Conservation (phyloP, 1,140 invertebrate species). For the Pectinophora gossypiella region DNA sequence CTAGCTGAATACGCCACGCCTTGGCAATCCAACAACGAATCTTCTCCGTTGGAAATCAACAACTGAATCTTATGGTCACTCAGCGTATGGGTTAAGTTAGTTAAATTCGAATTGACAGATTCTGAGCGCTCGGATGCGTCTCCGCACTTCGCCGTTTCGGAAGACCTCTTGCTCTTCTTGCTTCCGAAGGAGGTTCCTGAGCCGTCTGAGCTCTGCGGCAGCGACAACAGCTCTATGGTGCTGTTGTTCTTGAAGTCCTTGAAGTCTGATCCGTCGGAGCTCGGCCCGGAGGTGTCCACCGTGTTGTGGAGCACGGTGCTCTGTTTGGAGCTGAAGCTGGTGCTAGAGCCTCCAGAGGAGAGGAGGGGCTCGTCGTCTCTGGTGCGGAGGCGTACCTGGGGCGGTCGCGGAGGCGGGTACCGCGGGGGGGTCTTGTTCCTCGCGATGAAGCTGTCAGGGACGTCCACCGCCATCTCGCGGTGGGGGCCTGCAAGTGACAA, state of each 20-base stretch:
- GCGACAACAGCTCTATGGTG: conserved; percentile 58
- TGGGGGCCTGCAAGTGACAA: conserved; percentile 86
- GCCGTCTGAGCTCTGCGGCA: conserved; percentile 71
- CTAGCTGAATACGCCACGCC: conserved; percentile 62
- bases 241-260: conserved; percentile 66
- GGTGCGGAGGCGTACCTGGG: conserved; percentile 69
- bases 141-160: conserved; percentile 67
- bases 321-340: conserved; percentile 65
- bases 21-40: conserved; percentile 68
- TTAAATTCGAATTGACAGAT: conserved; percentile 48
- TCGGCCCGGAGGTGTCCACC: conserved; percentile 48
- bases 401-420: conserved; percentile 87
- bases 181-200: conserved; percentile 74
- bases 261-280: conserved; percentile 47
- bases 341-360: conserved; percentile 59
- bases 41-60: conserved; percentile 67
- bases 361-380: conserved; percentile 58
- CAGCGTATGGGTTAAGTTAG: conserved; percentile 44
- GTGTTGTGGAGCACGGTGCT: conserved; percentile 54
- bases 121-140: conserved; percentile 38
- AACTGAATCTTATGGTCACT: conserved; percentile 69
- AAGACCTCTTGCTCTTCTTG: conserved; percentile 73
- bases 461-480: conserved; percentile 98
- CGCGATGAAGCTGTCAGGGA: conserved; percentile 95
- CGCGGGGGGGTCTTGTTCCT: conserved; percentile 93